phyloP scores from a whole-genome alignment of 2,888 invertebrate species.

The Drosophila rubida region DNA sequence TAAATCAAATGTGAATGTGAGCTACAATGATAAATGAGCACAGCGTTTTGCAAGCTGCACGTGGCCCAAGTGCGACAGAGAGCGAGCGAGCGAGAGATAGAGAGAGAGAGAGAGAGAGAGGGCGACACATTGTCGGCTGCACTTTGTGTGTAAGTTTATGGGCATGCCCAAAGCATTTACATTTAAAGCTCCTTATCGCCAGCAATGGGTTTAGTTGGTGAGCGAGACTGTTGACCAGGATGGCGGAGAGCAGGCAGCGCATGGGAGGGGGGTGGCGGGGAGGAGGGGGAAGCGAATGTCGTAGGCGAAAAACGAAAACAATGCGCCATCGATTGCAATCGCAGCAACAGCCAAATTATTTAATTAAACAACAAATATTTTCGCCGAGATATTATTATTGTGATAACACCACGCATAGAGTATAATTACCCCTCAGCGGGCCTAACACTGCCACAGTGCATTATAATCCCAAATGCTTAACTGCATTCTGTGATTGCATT shows the following conservation, averaged over 20 bases:
- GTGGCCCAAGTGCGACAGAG: slow-evolving; percentile 21
- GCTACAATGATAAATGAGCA: slow-evolving; percentile 1
- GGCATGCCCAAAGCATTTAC: slow-evolving; percentile 50
- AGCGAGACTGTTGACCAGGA: too few relatives aligned
- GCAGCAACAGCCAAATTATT: slow-evolving; percentile 50
- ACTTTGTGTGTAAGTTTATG: slow-evolving; percentile 65
- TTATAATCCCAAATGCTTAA: too few relatives aligned
- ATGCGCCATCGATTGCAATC: slow-evolving; percentile 43
- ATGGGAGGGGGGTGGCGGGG: too few relatives aligned
- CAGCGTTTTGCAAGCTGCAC: slow-evolving; percentile 13
- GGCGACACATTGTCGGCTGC: slow-evolving; percentile 46
- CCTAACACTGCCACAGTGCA: background rate
- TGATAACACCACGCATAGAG: slow-evolving; percentile 4
- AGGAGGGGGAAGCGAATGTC: background rate
- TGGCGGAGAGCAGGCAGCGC: too few relatives aligned
- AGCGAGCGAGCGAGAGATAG: background rate
- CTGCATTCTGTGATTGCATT: too few relatives aligned
- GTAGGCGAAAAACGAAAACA: slow-evolving; percentile 30
- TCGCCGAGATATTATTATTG: slow-evolving; percentile 26
- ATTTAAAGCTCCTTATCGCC: slow-evolving; percentile 23
- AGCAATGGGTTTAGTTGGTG: background rate
- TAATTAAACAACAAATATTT: slow-evolving; percentile 57
- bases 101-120: background rate
- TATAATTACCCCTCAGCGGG: background rate
- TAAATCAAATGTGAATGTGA: background rate